Percentiles rank a stretch among this genome's conserved stretches.
Conservation (phyloP, 2,113 vertebrate genomes). For the Ramphastos sulfuratus region DNA sequence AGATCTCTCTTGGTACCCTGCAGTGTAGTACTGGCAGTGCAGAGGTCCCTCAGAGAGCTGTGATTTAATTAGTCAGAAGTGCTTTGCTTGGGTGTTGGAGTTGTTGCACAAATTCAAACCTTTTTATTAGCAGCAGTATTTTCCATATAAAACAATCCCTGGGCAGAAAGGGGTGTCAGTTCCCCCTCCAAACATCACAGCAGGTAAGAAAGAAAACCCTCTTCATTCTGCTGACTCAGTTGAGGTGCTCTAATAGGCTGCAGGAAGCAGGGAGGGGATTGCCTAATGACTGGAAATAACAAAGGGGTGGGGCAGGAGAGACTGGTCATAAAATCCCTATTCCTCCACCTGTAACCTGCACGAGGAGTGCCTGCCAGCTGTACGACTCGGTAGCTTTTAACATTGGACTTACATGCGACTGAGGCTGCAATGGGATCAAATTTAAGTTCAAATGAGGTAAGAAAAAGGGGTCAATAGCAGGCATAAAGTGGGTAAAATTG, state of each 20-base stretch:
- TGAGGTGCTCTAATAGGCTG: slow-evolving; percentile 24
- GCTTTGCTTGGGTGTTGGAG: neutral
- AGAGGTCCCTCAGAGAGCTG: neutral
- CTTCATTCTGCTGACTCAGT: slow-evolving; percentile 32
- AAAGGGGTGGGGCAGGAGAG: slow-evolving; percentile 34
- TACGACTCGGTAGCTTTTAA: neutral
- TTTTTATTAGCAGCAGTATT: neutral
- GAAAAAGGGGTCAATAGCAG: neutral
- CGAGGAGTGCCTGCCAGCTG: neutral
- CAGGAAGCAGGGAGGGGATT: slow-evolving; percentile 52
- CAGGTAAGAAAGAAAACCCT: neutral
- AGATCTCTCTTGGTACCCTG: neutral
- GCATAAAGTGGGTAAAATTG: neutral
- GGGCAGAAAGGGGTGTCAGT: neutral
- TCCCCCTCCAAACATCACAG: neutral
- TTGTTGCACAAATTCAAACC: neutral
- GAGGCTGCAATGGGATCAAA: slow-evolving; percentile 63
- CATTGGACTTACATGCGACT: slow-evolving; percentile 37
- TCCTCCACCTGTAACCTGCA: slow-evolving; percentile 34
- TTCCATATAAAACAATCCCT: neutral
- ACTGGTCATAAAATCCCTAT: slow-evolving; percentile 43
- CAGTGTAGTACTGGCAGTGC: neutral
- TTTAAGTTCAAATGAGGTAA: slow-evolving; percentile 72
- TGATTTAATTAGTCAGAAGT: neutral
- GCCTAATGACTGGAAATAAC: slow-evolving; percentile 28